Evolutionary conservation across 2,113 vertebrate species (phyloP).

Genomic region (Struthio camelus): DNA sequence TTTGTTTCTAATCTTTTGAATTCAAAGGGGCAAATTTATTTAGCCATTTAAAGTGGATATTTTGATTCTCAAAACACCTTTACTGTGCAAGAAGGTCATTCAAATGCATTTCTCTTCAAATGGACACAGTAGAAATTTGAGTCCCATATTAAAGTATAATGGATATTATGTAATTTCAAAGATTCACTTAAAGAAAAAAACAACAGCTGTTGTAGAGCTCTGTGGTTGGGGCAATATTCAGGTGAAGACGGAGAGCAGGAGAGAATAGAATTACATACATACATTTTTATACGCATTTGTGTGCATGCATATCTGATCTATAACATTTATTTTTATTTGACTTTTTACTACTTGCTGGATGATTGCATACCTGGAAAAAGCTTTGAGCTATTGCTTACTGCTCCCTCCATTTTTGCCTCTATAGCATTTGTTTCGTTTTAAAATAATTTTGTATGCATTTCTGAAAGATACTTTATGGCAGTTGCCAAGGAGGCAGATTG

Average conservation of each 20-base stretch:
- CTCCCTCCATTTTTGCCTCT: background rate
- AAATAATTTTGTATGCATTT: background rate
- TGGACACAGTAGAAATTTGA: background rate
- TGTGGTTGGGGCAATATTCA: background rate
- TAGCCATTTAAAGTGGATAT: too few species aligned
- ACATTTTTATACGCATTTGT: background rate
- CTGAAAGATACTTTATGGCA: background rate
- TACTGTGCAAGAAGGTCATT: too few species aligned
- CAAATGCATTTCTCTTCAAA: background rate
- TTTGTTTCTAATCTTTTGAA: background rate
- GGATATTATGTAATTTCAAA: background rate
- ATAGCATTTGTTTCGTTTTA: background rate
- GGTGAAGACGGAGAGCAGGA: background rate
- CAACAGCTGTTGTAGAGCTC: too few species aligned
- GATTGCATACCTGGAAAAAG: background rate
- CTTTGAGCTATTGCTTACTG: background rate
- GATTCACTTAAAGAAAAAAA: too few species aligned
- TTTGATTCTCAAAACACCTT: too few species aligned
- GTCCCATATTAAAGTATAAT: background rate
- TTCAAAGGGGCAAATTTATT: background rate
- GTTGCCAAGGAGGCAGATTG: background rate
- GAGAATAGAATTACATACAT: background rate
- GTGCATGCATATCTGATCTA: background rate
- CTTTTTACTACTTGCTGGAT: background rate
- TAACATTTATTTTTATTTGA: background rate